Conservation (phyloP, 2,113 vertebrate genomes). For the Plecturocebus donacophilus region DNA sequence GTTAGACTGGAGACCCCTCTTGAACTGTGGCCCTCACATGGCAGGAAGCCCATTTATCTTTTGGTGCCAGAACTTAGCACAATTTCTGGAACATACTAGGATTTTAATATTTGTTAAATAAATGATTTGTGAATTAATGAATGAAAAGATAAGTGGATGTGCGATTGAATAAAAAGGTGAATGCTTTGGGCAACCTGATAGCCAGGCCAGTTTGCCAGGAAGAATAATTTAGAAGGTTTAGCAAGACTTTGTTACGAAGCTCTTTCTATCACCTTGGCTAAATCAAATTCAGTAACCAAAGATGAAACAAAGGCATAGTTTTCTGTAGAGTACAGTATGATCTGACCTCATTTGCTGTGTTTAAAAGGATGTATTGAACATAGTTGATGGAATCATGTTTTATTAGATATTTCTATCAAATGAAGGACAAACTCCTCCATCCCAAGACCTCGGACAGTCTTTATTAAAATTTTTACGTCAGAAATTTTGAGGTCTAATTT, state of each 20-base stretch:
- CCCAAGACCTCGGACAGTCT: not conserved
- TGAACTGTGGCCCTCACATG: not conserved
- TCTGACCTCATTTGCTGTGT: not conserved
- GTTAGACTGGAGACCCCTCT: not conserved
- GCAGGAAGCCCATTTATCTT: not conserved
- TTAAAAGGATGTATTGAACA: not conserved
- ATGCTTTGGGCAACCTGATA: not conserved
- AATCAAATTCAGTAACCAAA: not conserved
- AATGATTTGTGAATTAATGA: not conserved
- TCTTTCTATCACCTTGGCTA: not conserved
- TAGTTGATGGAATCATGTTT: not conserved
- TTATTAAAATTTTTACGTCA: not conserved
- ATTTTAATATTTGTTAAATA: not conserved
- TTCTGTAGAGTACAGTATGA: not conserved
- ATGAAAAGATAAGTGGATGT: not conserved
- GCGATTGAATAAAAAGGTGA: not conserved
- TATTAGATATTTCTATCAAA: not conserved
- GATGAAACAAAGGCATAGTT: not conserved
- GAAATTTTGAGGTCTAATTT: not conserved
- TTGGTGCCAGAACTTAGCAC: not conserved
- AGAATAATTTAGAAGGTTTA: not conserved
- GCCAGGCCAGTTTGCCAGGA: not conserved
- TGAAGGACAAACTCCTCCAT: not conserved
- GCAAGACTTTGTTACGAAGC: not conserved
- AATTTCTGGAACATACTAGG: not conserved